Percentiles rank a stretch among this genome's conserved stretches.
Conservation (phyloP, 2,888 invertebrate genomes). For the Leistus spinibarbis region DNA sequence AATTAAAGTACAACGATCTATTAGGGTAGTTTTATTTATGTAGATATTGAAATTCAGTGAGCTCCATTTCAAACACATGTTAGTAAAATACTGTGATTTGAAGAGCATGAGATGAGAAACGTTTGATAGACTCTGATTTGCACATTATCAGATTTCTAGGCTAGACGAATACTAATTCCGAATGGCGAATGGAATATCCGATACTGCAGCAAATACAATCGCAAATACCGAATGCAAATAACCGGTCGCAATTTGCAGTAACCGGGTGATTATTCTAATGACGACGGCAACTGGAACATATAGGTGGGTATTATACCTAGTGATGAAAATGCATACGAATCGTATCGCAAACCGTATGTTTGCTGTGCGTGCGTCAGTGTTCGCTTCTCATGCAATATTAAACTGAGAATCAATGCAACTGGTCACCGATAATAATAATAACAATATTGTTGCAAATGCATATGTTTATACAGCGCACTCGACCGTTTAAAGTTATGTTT, state of each 20-base stretch:
- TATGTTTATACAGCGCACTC: conserved; percentile 33
- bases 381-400: conserved; percentile 35
- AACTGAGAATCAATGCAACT: conserved; percentile 40
- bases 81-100: neutral
- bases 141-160: conserved; percentile 4
- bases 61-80: neutral
- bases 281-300: neutral
- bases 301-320: neutral
- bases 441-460: conserved; percentile 38
- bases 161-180: conserved; percentile 9
- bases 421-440: conserved; percentile 38
- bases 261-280: conserved; percentile 33
- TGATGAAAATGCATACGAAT: conserved; percentile 19
- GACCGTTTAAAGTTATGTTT: conserved; percentile 37
- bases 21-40: too few species aligned
- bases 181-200: conserved; percentile 5
- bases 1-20: too few species aligned
- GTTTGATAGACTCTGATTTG: neutral
- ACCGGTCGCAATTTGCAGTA: conserved; percentile 28
- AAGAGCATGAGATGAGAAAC: neutral
- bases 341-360: conserved; percentile 15
- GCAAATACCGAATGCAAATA: conserved; percentile 16
- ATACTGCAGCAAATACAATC: conserved; percentile 14
- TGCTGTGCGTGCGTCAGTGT: conserved; percentile 13
- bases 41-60: neutral